Percentiles rank a stretch among this genome's conserved stretches.
These are phyloP conservation scores for Melanotaenia parkinsoni DNA, from an alignment of 2,797 vertebrate genomes.

Conservation along the genomic window DNA sequence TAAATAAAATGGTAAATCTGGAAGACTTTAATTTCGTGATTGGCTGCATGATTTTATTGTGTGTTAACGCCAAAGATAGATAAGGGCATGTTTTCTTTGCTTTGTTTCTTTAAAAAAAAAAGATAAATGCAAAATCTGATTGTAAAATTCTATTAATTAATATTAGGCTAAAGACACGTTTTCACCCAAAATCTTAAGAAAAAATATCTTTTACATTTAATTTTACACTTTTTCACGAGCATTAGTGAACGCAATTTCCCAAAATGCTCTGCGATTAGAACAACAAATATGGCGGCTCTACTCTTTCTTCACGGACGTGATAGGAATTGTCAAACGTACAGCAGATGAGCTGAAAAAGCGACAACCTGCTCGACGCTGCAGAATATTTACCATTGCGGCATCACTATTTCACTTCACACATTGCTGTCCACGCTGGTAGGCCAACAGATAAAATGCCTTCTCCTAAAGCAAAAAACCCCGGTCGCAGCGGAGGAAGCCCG, in stretches of 20 bases:
- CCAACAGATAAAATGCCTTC: slow-evolving; percentile 74
- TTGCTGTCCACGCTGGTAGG: neutral
- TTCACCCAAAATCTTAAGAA: neutral
- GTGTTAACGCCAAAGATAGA: too few relatives aligned
- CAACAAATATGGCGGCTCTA: slow-evolving; percentile 77
- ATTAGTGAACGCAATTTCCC: slow-evolving; percentile 56
- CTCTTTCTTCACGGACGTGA: slow-evolving; percentile 38
- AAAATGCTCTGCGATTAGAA: slow-evolving; percentile 48
- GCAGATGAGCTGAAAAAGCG: slow-evolving; percentile 57
- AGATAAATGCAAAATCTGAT: too few relatives aligned
- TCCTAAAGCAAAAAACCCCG: slow-evolving; percentile 78
- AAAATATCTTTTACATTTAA: neutral
- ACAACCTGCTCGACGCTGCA: slow-evolving; percentile 29
- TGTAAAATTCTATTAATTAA: neutral
- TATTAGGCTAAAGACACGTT: neutral
- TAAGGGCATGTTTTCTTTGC: neutral
- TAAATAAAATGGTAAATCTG: neutral
- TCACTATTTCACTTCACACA: neutral
- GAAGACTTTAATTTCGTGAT: too few relatives aligned
- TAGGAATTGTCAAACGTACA: slow-evolving; percentile 48
- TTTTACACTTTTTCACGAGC: neutral
- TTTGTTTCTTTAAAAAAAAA: neutral
- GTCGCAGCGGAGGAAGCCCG: slow-evolving; percentile 75
- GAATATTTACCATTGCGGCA: slow-evolving; percentile 21
- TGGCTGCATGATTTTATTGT: neutral